Conservation (phyloP, 35 echinoderm and acorn worm genomes). For the Antedon bifida region DNA sequence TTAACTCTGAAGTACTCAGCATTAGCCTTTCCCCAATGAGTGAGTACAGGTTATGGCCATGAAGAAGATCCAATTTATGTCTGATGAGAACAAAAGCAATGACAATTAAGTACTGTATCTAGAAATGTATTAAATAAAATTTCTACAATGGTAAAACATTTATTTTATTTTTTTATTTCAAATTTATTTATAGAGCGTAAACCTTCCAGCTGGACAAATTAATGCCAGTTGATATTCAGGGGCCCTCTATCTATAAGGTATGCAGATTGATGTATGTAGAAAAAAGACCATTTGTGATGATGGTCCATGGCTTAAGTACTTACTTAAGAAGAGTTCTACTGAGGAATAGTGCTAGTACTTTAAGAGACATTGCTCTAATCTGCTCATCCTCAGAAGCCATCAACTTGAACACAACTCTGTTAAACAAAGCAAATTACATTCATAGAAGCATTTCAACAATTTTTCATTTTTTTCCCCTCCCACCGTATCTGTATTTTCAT, state of each 20-base stretch:
- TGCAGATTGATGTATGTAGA: too few relatives aligned
- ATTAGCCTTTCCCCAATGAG: conserved; percentile 78
- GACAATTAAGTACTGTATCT: background rate
- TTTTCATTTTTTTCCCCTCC: too few relatives aligned
- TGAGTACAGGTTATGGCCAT: conserved; percentile 83
- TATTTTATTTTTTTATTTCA: too few relatives aligned
- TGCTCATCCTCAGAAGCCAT: conserved; percentile 87
- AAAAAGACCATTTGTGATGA: too few relatives aligned
- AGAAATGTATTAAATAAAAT: too few relatives aligned
- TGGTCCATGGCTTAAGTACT: conserved; percentile 6
- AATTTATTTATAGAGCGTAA: too few relatives aligned
- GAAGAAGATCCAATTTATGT: conserved; percentile 94
- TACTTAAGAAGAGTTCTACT: conserved; percentile 88
- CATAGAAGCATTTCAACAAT: background rate
- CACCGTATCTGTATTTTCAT: too few relatives aligned
- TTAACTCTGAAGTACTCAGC: conserved; percentile 54
- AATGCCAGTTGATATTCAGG: too few relatives aligned
- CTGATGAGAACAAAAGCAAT: conserved; percentile 29
- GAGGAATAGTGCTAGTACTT: conserved; percentile 74
- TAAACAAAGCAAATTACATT: background rate
- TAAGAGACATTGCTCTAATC: conserved; percentile 63
- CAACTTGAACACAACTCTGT: conserved; percentile 79
- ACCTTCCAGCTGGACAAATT: too few relatives aligned
- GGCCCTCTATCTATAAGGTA: too few relatives aligned
- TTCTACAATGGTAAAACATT: too few relatives aligned